Percentiles rank a stretch among this genome's conserved stretches.
Conservation (phyloP, 2,113 vertebrate genomes). For the Tragulus kanchil region DNA sequence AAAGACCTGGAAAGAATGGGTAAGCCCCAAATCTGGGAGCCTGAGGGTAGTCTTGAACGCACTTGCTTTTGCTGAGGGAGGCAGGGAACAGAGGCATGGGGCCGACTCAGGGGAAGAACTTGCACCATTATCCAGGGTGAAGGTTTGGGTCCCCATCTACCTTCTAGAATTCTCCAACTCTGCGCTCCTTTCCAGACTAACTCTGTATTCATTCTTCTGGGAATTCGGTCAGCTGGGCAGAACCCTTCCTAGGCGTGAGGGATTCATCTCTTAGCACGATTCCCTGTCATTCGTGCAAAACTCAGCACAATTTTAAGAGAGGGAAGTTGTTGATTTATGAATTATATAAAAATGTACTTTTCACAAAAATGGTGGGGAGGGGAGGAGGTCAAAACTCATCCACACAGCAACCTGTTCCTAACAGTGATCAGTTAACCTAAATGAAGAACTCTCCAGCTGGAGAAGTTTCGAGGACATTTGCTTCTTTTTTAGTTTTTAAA, state of each 20-base stretch:
- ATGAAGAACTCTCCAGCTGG: neutral
- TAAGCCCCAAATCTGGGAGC: neutral
- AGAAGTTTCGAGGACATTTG: slow-evolving; percentile 23
- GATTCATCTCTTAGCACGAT: neutral
- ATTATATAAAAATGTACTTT: slow-evolving; percentile 35
- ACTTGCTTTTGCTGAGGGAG: slow-evolving; percentile 20
- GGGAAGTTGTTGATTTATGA: neutral
- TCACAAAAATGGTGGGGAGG: neutral
- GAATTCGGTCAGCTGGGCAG: neutral
- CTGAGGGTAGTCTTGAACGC: neutral
- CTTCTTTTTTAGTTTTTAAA: neutral
- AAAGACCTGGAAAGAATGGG: neutral
- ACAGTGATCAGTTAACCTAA: neutral
- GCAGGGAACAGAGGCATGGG: neutral
- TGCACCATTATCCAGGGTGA: neutral
- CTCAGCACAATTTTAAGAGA: neutral
- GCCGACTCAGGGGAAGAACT: neutral
- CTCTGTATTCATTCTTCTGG: neutral
- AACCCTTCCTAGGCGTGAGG: neutral
- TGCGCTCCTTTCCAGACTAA: neutral
- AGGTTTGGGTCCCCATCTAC: neutral
- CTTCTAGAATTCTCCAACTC: neutral
- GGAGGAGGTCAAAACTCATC: neutral
- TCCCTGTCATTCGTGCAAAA: slow-evolving; percentile 47
- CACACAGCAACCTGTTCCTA: neutral